These are phyloP conservation scores for Temnothorax curvispinosus DNA, from an alignment of 1,140 invertebrate genomes.

Conservation along the genomic window DNA sequence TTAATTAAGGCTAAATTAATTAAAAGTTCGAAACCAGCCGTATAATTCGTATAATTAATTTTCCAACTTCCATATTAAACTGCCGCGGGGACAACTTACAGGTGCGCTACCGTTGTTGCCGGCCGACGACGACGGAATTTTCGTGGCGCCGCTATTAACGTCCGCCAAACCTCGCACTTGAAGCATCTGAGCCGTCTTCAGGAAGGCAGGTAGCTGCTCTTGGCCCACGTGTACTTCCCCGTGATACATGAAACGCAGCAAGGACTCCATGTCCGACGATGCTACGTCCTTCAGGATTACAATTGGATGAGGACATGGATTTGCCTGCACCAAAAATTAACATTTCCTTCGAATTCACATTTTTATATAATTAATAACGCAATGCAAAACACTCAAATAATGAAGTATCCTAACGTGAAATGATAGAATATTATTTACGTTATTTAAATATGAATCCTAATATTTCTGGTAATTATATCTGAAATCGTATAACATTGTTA, in stretches of 20 bases:
- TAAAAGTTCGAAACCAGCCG: conserved; percentile 61
- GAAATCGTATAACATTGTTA: not conserved
- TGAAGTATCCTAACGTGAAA: not conserved
- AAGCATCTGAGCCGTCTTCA: conserved; percentile 95
- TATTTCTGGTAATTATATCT: conserved; percentile 10
- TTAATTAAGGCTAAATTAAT: conserved; percentile 63
- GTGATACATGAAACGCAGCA: conserved; percentile 97
- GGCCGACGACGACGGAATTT: conserved; percentile 83
- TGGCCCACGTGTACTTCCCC: conserved; percentile 97
- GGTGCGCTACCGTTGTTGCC: conserved; percentile 83
- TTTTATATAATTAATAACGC: not conserved
- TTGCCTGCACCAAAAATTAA: conserved; percentile 87
- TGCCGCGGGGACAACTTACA: conserved; percentile 75
- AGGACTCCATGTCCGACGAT: conserved; percentile 95
- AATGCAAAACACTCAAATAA: not conserved
- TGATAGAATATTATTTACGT: not conserved
- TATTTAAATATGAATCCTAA: not conserved
- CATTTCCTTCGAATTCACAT: not conserved
- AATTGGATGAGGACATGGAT: conserved; percentile 97
- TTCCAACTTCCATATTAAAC: conserved; percentile 61
- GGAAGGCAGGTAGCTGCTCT: conserved; percentile 94
- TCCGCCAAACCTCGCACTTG: conserved; percentile 96
- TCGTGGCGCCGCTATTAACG: conserved; percentile 88
- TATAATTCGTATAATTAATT: conserved; percentile 63
- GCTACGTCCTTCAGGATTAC: conserved; percentile 96